Conservation (phyloP, 2,888 invertebrate species). For the Lochmaea capreae region DNA sequence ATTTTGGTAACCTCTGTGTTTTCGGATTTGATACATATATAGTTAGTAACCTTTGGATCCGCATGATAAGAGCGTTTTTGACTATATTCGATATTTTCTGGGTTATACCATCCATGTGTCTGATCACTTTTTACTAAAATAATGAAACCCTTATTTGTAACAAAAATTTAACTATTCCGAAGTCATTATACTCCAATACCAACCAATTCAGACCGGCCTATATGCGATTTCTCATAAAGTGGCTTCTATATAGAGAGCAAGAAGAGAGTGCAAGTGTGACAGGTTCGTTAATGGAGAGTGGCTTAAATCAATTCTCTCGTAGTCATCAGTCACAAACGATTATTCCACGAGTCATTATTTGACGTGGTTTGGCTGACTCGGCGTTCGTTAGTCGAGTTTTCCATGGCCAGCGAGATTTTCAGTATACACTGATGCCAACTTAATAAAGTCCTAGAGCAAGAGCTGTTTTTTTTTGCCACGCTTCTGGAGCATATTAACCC, state of each 20-base stretch:
- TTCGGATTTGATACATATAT: too few species aligned
- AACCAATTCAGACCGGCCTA: constrained; percentile 3
- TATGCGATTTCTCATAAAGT: constrained; percentile 19
- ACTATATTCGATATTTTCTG: too few species aligned
- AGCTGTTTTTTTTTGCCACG: constrained; percentile 30
- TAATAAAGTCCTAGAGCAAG: constrained; percentile 35
- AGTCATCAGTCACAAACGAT: constrained; percentile 61
- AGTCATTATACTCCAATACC: too few species aligned
- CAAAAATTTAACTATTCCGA: too few species aligned
- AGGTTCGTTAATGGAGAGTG: constrained; percentile 57
- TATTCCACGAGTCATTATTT: constrained; percentile 58
- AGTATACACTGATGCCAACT: constrained; percentile 38
- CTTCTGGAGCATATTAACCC: constrained; percentile 33
- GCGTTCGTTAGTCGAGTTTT: constrained; percentile 56
- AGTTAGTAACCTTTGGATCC: too few species aligned
- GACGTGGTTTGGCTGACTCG: constrained; percentile 58
- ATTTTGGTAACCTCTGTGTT: too few species aligned
- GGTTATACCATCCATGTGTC: neutral
- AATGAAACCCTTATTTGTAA: too few species aligned
- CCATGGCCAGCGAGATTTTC: constrained; percentile 36
- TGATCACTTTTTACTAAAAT: neutral
- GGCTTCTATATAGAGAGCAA: constrained; percentile 17
- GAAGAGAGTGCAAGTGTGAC: constrained; percentile 43
- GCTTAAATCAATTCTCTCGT: constrained; percentile 60
- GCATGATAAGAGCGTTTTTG: too few species aligned